These are phyloP conservation scores for Ennomos erosarius DNA, from an alignment of 2,888 invertebrate genomes.

Conservation along the genomic window DNA sequence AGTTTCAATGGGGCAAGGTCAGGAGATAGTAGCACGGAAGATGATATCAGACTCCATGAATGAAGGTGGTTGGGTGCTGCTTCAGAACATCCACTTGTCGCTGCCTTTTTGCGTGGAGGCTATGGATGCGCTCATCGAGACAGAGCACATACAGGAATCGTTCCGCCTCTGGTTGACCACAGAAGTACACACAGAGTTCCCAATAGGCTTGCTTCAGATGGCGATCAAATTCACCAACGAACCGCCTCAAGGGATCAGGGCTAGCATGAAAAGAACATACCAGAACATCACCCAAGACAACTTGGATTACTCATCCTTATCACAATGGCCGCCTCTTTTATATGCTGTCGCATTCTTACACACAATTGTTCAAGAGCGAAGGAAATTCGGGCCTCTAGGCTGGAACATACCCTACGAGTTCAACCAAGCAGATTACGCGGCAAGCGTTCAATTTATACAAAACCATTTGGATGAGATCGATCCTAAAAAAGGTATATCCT, in stretches of 20 bases:
- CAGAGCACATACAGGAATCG: constrained; percentile 91
- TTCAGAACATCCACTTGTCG: constrained; percentile 98
- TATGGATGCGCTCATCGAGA: constrained; percentile 94
- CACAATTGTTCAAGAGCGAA: constrained; percentile 96
- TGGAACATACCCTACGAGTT: constrained; percentile 99
- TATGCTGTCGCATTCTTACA: constrained; percentile 98
- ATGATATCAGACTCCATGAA: constrained; percentile 92
- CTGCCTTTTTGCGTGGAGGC: constrained; percentile 97
- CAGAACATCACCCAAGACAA: constrained; percentile 95
- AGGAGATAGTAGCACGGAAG: constrained; percentile 93
- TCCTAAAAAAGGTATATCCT: constrained; percentile 98
- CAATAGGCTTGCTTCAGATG: constrained; percentile 94
- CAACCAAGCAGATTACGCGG: constrained; percentile 98
- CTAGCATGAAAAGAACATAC: constrained; percentile 97
- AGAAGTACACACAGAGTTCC: constrained; percentile 96
- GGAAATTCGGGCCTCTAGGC: constrained; percentile 98
- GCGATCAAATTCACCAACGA: constrained; percentile 99
- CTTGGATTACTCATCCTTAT: constrained; percentile 95
- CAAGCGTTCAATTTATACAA: constrained; percentile 97
- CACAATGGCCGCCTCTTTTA: constrained; percentile 97
- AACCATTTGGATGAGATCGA: constrained; percentile 99
- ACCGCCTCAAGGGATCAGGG: constrained; percentile 96
- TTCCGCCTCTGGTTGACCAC: constrained; percentile 98
- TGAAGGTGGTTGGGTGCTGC: constrained; percentile 95
- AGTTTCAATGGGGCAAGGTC: constrained; percentile 99